Evolutionary conservation across 2,113 vertebrate species (phyloP).

Genomic region (Lycaon pictus): DNA sequence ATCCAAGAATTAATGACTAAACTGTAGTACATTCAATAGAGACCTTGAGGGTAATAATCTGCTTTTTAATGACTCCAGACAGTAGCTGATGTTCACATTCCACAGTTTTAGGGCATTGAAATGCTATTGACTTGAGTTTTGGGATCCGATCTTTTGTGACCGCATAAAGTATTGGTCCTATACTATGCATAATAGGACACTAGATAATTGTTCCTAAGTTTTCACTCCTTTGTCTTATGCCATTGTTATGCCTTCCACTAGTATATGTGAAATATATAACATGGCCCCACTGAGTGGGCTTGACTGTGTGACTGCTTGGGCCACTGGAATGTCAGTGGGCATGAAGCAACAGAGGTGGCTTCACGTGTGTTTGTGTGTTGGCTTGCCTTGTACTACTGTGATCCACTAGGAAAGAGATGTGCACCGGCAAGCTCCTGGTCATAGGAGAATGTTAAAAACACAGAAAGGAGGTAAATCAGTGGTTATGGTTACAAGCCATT

Average conservation of each 20-base stretch:
- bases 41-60: neutral
- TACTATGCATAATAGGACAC: neutral
- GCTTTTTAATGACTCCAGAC: neutral
- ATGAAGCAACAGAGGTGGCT: neutral
- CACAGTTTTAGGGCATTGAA: neutral
- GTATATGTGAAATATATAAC: neutral
- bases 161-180: neutral
- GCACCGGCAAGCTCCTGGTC: neutral
- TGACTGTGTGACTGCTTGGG: neutral
- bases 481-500: neutral
- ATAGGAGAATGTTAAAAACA: neutral
- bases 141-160: neutral
- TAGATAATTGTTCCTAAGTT: neutral
- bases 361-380: neutral
- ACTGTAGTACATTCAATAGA: neutral
- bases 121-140: neutral
- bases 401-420: neutral
- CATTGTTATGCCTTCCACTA: neutral
- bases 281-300: neutral
- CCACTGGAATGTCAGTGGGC: neutral
- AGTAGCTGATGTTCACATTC: neutral
- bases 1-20: neutral
- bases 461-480: neutral
- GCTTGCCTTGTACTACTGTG: neutral
- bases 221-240: neutral